Evolutionary conservation across 1,140 invertebrate species (phyloP).

Genomic region (Condylostylus longicornis): DNA sequence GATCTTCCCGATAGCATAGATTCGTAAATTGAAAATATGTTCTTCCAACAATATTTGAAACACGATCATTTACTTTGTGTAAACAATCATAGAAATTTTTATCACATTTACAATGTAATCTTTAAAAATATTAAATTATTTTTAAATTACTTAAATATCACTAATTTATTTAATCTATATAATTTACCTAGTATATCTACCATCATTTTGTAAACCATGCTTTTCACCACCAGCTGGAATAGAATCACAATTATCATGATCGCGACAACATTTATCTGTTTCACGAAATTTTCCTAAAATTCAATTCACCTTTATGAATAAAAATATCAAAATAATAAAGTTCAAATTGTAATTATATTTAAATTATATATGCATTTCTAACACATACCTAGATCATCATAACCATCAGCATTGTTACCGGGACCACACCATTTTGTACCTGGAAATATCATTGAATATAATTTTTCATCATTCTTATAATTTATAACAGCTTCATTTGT

Average conservation of each 20-base stretch:
- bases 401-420: conserved; percentile 47
- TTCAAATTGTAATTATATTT: too few relatives aligned
- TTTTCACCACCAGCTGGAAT: conserved; percentile 37
- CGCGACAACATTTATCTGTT: conserved; percentile 55
- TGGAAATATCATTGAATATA: conserved; percentile 10
- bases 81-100: background rate
- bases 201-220: conserved; percentile 43
- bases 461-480: background rate
- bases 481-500: background rate
- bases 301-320: too few relatives aligned
- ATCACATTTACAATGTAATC: conserved; percentile 1
- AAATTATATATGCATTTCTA: too few relatives aligned
- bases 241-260: conserved; percentile 53
- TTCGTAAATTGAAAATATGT: background rate
- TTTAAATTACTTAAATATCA: background rate
- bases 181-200: conserved; percentile 32
- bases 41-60: background rate
- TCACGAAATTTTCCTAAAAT: conserved; percentile 43
- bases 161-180: background rate
- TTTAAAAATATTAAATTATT: background rate
- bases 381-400: too few relatives aligned
- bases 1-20: background rate
- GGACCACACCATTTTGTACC: conserved; percentile 49
- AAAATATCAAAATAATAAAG: too few relatives aligned
- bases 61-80: background rate